phyloP scores from a whole-genome alignment of 1,140 invertebrate genomes.

The Druon quercuslanigerum region DNA sequence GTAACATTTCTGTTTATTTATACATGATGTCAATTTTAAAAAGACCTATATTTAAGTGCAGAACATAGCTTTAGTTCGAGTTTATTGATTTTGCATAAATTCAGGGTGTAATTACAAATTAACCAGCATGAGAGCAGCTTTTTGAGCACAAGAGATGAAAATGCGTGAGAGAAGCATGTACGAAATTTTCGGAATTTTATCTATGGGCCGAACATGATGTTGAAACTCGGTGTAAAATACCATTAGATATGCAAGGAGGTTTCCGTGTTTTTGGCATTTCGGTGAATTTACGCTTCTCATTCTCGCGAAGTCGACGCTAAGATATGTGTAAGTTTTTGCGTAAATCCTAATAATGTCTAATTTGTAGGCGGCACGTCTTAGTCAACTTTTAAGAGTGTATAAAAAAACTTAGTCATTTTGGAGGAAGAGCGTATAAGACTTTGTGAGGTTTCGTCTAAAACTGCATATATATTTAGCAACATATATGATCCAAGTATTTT shows the following conservation, averaged over 20 bases:
- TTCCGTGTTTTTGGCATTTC: conserved; percentile 57
- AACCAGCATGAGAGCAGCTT: neutral
- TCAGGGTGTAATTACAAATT: too few species aligned
- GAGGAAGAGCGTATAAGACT: neutral
- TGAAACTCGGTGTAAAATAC: conserved; percentile 44
- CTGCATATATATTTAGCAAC: neutral
- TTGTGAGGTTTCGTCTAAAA: neutral
- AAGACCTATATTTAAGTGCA: too few species aligned
- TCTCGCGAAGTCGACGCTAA: conserved; percentile 49
- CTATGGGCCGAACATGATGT: neutral
- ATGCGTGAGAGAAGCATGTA: too few species aligned
- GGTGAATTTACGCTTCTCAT: conserved; percentile 51
- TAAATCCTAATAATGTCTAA: conserved; percentile 69
- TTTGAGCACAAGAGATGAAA: neutral
- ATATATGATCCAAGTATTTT: neutral
- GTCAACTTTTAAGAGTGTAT: conserved; percentile 49
- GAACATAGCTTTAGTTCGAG: too few species aligned
- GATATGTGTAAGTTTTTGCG: conserved; percentile 61
- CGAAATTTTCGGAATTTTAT: neutral
- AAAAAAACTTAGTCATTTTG: conserved; percentile 28
- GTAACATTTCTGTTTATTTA: too few species aligned
- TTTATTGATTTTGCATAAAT: too few species aligned
- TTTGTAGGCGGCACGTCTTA: conserved; percentile 60
- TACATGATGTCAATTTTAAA: too few species aligned
- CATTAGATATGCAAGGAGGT: conserved; percentile 54